These are phyloP conservation scores for Bombylius discolor DNA, from an alignment of 2,888 invertebrate species.

Conservation along the genomic window DNA sequence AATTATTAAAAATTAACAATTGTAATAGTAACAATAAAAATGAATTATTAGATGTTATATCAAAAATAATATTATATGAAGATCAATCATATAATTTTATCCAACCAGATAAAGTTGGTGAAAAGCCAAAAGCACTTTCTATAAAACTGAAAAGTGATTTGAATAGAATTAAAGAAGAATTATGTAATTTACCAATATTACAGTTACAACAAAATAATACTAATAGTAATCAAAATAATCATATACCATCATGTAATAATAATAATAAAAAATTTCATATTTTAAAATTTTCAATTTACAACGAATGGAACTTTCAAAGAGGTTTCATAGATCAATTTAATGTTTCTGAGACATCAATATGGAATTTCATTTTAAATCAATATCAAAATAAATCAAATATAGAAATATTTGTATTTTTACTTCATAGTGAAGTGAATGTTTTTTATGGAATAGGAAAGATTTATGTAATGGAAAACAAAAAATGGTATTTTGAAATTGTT, in stretches of 20 bases:
- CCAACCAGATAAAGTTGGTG: constrained; percentile 20
- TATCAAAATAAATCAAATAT: no score
- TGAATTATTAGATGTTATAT: constrained; percentile 17
- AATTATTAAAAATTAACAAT: constrained; percentile 3
- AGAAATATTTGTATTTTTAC: not conserved
- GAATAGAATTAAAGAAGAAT: not conserved
- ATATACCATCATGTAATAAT: not conserved
- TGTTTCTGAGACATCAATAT: no score
- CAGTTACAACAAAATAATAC: no score
- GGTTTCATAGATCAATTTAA: no score
- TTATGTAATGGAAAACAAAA: not conserved
- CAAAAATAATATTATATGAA: constrained; percentile 19
- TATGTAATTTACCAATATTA: no score
- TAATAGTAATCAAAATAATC: not conserved
- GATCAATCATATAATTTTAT: constrained; percentile 18
- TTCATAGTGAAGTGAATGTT: not conserved
- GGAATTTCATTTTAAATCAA: no score
- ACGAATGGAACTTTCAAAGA: no score
- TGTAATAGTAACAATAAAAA: no score
- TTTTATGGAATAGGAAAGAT: not conserved
- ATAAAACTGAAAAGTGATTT: not conserved
- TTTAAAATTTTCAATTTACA: no score
- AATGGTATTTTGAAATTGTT: not conserved
- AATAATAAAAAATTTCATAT: no score
- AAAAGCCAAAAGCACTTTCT: constrained; percentile 23